Base-by-base conservation (phyloP, 2,888 invertebrate genomes). In the Laothoe populi region DNA sequence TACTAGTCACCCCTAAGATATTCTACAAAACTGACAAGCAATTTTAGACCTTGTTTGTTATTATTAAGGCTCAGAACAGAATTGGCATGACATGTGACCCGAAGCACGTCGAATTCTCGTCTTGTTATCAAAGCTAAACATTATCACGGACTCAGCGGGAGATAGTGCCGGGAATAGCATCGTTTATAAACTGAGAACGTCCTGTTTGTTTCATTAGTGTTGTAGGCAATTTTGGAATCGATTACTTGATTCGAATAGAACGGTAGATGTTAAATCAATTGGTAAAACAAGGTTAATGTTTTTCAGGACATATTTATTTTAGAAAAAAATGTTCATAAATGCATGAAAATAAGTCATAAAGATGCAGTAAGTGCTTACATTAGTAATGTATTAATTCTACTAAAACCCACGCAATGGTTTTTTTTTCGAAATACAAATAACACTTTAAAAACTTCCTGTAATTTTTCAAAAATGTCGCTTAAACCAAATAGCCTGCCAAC, bases 141-240 rank as follows among this genome's bases (percentile, higher is more conserved):
- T 57, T 66, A 70, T 66, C 66, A 67, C 71, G 65, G 74, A 71
- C 72, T 66, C 62, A 13, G 68, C 62, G 65, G 68, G 69, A 73
- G 76, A 70, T 75, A 73, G 59, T 44, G 60, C 62, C 60, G 42
- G 59, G 68, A 72, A 74, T 72, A 73, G 48, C 48, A 35, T 26
- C 61, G 64, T 64, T 64, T 61, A 57, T 62, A 53, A 61, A 40
- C 45, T 45, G 48, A 19, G 59, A 59, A 60, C 49, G 26, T 64
- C 65, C 64, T 69, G 64, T 66, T 61, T 57, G 62, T 61, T 66
- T 63, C 16, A 19, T 44, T 49, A 31, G 46, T 21, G 46, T 23
- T 53, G 35, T 35, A 5, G 19, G 1, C 53, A 35, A 35, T 53
- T 53, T n/a, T 16, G 31, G 53, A 31, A 53, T 31, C 31, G 31